Base-by-base conservation (phyloP, 1,140 invertebrate genomes). In the Macrostomum lignano region DNA sequence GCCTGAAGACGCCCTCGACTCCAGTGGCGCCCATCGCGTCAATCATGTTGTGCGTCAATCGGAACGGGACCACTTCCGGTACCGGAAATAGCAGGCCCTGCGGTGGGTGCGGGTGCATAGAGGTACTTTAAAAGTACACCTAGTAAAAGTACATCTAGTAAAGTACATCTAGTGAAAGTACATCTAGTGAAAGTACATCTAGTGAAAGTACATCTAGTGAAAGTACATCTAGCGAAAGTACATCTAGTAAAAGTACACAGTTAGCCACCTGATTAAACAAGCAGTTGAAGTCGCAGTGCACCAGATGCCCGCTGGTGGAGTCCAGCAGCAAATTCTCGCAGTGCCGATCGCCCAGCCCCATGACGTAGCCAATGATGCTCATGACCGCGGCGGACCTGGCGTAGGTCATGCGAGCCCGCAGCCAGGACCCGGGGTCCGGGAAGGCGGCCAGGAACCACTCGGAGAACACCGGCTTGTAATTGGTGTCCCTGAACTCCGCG, bases 221-320 rank as follows among this genome's bases (percentile, higher is more conserved):
- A n/a, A n/a, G n/a, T n/a, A n/a, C n/a, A n/a, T n/a, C n/a, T n/a
- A n/a, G n/a, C n/a, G n/a, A n/a, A n/a, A n/a, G n/a, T n/a, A n/a
- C n/a, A n/a, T n/a, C n/a, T n/a, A n/a, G n/a, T n/a, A n/a, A n/a
- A n/a, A n/a, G n/a, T n/a, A n/a, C n/a, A n/a, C n/a, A n/a, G n/a
- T n/a, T n/a, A n/a, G n/a, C n/a, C n/a, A n/a, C 73, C 67, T 69
- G 73, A 53, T 96, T 93, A 50, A 98, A 98, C 7, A 96, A 57
- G 48, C 82, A 86, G 52, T 88, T 94, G 47, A 93, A 94, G 57
- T 98, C 91, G 1, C 96, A 86, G 52, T 98, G 91, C 2, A 96
- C 72, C 3, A 72, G 69, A 47, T 94, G 78, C 1, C 86, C 88
- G 44, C 67, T 74, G 11, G 67, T 73, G 0, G 73, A 70, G 59